Base-by-base conservation (phyloP, 2,888 invertebrate species). In the Endotricha flammealis region DNA sequence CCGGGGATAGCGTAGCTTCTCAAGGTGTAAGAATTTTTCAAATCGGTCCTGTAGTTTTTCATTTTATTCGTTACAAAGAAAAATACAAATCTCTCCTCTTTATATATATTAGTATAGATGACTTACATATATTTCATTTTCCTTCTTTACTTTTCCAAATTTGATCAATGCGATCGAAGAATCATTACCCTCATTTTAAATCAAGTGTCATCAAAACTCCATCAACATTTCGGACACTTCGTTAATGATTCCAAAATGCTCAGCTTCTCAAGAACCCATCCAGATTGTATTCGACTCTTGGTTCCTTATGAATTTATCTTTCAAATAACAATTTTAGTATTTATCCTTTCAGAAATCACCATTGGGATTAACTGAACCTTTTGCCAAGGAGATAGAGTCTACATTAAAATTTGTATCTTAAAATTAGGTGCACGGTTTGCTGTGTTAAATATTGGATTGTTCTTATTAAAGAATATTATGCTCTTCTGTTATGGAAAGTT, bases 301-400 rank as follows among this genome's bases (percentile, higher is more conserved):
- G 20, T 24, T 23, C 8, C 16, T 32, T 13, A 11, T 13, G 32
- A 32, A 32, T 32, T 32, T 32, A 24, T 32, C 32, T 32, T 24
- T 16, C 9, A 32, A 25, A 32, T 24, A 32, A 24, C 32, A 32
- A 25, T 24, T 32, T 24, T 24, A 24, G 24, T 32, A 32, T 32
- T 32, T 25, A 23, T 8, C 14, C 24, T 14, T n/a, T 8, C 10
- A 3, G 10, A 16, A 8, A 16, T 16, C 7, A 6, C 10, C 24
- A 7, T 12, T n/a, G n/a, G n/a, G n/a, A n/a, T n/a, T n/a, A n/a
- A n/a, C n/a, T n/a, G n/a, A n/a, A n/a, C n/a, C n/a, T n/a, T n/a
- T n/a, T n/a, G n/a, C n/a, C n/a, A n/a, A n/a, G n/a, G n/a, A n/a
- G n/a, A n/a, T n/a, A n/a, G n/a, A n/a, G n/a, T n/a, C n/a, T n/a